Base-by-base conservation (phyloP, 2,888 invertebrate species). In the Phyllotreta cruciferae region DNA sequence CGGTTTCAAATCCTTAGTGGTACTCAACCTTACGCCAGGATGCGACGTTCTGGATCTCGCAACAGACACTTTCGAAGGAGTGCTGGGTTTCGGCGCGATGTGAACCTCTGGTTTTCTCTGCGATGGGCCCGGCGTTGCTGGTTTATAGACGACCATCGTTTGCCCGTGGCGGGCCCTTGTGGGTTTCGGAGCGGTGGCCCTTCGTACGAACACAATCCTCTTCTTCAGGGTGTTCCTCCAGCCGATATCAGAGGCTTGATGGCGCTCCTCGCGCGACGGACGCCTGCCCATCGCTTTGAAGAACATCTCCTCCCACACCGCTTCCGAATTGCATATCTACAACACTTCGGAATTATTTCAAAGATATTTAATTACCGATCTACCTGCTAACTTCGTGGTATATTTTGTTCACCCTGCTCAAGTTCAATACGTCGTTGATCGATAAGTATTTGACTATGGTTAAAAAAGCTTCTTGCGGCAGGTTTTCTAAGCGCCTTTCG, bases 381-480 rank as follows among this genome's bases (percentile, higher is more conserved):
- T 9, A 41, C 3, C 34, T 53, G 49, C 56, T 54, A 60, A 73
- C 70, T 70, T 73, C 73, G 49, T 54, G 62, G 11, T 70, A 64
- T 56, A 73, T 73, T 65, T 70, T 73, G 1, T 68, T 70, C 7
- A 69, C 65, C 34, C 57, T 36, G 42, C 66, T 56, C 60, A 73
- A 44, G 36, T 47, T 57, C 6, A 72, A 50, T 6, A 73, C 41
- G 50, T 73, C 73, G 7, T 67, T 68, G 6, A 65, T 47, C n/a
- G 34, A 14, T 14, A 73, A 44, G 63, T 67, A 72, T 41, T 45
- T 56, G 2, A 78, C 24, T 35, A 80, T 67, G 11, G 65, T 60
- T 13, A 77, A 56, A 62, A 80, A 77, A 0, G 74, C 50, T 60
- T 73, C 73, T 0, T 71, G 14, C 0, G 72, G 72, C 7, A 73